Evolutionary conservation across 2,797 vertebrate species (phyloP).

Genomic region (Smutsia temminckii): DNA sequence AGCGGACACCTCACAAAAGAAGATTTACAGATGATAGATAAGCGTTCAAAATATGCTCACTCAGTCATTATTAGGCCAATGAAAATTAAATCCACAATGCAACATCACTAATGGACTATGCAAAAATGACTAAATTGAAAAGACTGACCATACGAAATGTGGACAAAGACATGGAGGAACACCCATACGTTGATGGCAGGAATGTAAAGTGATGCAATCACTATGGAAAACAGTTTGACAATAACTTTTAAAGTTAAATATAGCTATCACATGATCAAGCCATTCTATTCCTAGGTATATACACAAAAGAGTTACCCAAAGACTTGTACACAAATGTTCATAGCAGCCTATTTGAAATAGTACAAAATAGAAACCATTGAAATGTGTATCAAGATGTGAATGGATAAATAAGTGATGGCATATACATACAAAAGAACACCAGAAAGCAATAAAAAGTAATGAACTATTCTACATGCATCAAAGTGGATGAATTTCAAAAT

Average conservation of each 20-base stretch:
- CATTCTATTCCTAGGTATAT: background rate
- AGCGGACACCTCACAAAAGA: background rate
- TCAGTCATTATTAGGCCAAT: background rate
- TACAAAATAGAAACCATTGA: background rate
- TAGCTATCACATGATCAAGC: background rate
- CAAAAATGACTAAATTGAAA: background rate
- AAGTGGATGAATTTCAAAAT: background rate
- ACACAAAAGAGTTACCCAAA: background rate
- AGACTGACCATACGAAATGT: background rate
- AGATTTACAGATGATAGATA: background rate
- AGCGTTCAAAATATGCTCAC: background rate
- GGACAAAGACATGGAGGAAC: background rate
- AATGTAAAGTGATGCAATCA: background rate
- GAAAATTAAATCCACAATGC: background rate
- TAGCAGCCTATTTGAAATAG: background rate
- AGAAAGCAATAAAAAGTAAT: background rate
- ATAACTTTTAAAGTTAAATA: background rate
- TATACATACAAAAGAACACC: background rate
- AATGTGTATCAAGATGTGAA: background rate
- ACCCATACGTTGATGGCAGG: background rate
- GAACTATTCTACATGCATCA: background rate
- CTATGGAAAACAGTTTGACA: background rate
- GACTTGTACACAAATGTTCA: background rate
- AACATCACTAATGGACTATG: background rate
- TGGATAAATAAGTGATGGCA: background rate